Conservation (phyloP, 2,888 invertebrate genomes). For the Syrphus vitripennis region DNA sequence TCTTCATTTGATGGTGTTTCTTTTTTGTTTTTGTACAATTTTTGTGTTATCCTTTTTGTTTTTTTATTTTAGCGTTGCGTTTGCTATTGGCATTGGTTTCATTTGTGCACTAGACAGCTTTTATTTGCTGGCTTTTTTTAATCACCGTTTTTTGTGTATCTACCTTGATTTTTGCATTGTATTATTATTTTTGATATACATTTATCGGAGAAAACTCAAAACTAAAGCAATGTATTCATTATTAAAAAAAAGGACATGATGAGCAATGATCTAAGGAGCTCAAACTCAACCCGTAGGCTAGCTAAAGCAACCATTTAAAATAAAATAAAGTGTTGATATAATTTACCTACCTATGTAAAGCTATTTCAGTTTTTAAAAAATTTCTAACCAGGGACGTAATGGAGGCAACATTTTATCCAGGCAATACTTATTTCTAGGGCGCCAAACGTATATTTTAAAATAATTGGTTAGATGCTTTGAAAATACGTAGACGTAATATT, state of each 20-base stretch:
- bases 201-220: neutral
- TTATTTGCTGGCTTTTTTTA: conserved; percentile 36
- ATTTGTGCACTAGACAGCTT: neutral
- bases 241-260: neutral
- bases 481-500: too few species aligned
- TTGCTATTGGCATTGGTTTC: conserved; percentile 2
- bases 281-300: neutral
- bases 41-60: conserved; percentile 16
- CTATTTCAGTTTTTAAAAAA: too few species aligned
- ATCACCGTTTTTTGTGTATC: neutral
- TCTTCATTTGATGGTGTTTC: neutral
- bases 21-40: conserved; percentile 8
- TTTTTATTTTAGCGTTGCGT: neutral
- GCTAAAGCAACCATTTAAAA: neutral
- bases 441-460: too few species aligned
- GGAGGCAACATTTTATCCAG: too few species aligned
- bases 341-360: too few species aligned
- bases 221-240: neutral
- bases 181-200: neutral
- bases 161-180: neutral
- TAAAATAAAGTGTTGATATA: too few species aligned
- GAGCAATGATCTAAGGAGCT: neutral
- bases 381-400: too few species aligned
- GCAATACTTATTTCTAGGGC: too few species aligned
- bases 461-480: too few species aligned